A percentile compares a stretch with the other conserved stretches of the same genome.
These are phyloP conservation scores for Tauraco hartlaubi DNA, from an alignment of 2,797 vertebrate species.

Conservation along the genomic window DNA sequence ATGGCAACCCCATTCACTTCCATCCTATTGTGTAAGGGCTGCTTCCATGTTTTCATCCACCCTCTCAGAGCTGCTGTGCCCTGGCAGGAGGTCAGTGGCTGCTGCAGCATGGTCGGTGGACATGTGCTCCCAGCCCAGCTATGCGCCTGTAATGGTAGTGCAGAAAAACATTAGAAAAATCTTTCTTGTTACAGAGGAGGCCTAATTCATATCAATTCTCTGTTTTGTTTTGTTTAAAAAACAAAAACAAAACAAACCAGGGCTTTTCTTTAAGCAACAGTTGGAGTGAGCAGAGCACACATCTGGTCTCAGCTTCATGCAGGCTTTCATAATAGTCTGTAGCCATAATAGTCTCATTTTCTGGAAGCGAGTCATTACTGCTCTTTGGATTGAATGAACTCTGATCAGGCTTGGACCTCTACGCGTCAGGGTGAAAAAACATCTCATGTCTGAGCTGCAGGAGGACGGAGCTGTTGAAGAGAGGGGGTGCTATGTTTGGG, in stretches of 20 bases:
- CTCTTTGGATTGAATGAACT: slow-evolving; percentile 3
- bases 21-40: not conserved
- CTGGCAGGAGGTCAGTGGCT: not conserved
- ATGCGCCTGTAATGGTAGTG: not conserved
- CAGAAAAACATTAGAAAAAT: not conserved
- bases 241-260: not conserved
- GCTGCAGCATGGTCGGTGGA: fast-evolving
- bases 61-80: not conserved
- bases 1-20: not conserved
- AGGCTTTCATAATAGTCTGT: slow-evolving; percentile 33
- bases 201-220: not conserved
- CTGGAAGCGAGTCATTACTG: slow-evolving; percentile 10
- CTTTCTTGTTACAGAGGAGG: not conserved
- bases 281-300: slow-evolving; percentile 7
- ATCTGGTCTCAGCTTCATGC: slow-evolving; percentile 25
- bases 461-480: not conserved
- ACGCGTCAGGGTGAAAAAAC: not conserved
- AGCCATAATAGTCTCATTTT: slow-evolving; percentile 46
- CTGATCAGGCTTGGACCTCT: slow-evolving; percentile 16
- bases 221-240: not conserved
- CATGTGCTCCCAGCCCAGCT: not conserved
- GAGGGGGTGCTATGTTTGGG: not conserved
- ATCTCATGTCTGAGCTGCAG: not conserved
- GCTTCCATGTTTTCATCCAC: not conserved
- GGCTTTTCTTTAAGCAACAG: slow-evolving; percentile 19